Percentiles rank a stretch among this genome's conserved stretches.
Evolutionary conservation across 2,888 invertebrate species (phyloP).

Genomic region (Parnassius orleans): DNA sequence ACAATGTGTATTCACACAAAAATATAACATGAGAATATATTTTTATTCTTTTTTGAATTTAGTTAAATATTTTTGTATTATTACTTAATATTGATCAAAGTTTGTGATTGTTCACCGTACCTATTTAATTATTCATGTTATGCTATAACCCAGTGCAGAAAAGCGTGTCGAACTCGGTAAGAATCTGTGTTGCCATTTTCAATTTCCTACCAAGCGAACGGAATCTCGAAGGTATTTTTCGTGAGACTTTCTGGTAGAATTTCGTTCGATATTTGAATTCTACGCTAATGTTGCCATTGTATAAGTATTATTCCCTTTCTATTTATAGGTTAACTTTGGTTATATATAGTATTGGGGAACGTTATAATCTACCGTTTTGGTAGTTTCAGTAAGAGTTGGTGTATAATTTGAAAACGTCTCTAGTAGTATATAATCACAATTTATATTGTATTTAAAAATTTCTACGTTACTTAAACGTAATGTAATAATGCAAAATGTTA

Average conservation of each 20-base stretch:
- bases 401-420: background rate
- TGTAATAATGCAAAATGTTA: conserved; percentile 12
- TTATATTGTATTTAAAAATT: background rate
- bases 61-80: too few relatives aligned
- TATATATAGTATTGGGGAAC: conserved; percentile 19
- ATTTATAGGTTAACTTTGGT: conserved; percentile 37
- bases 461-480: background rate
- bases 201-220: conserved; percentile 32
- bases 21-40: too few relatives aligned
- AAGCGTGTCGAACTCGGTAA: background rate
- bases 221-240: conserved; percentile 42
- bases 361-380: conserved; percentile 12
- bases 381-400: background rate
- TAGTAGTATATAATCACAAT: background rate
- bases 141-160: background rate
- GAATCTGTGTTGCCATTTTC: conserved; percentile 31
- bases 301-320: conserved; percentile 39
- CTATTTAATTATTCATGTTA: too few relatives aligned
- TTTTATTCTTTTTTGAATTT: too few relatives aligned
- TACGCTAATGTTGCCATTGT: conserved; percentile 35
- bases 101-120: too few relatives aligned
- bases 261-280: conserved; percentile 29
- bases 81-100: too few relatives aligned
- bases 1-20: too few relatives aligned
- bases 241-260: conserved; percentile 40